Evolutionary conservation across 2,888 invertebrate species (phyloP), one percentile per base, ranked within the genome.

Genomic region (Taenaris catops): DNA sequence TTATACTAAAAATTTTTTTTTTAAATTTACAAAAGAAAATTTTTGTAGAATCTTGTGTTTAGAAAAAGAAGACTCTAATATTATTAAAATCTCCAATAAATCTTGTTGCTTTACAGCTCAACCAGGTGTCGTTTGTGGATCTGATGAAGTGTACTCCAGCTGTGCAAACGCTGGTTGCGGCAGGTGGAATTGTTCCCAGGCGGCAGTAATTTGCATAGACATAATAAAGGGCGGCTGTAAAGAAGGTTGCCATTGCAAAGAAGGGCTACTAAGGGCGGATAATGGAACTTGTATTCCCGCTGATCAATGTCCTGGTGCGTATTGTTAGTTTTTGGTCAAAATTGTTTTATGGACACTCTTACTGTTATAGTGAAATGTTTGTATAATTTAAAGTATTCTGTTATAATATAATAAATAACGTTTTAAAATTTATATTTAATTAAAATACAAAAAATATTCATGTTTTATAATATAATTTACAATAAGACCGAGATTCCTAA

Each of bases 181-280:
- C 6, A 51, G 57, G 2, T 41, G 41, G 16, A 49, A 46, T 6
- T 69, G 68, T 38, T 39, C 55, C 0, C 52, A 65, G 23, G 25
- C 60, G 4, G 59, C 20, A 52, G 4, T 4, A 17, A 24, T 38
- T 42, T 8, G 64, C 19, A 28, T 37, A 7, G 21, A 41, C 6
- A 5, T 31, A 8, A 4, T 3, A 2, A 26, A 39, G 5, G 34
- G 34, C 6, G 26, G 19, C 5, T 48, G 44, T 34, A n/a, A 39
- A 14, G 38, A 27, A 17, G 52, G 51, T 1, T 58, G 55, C 32
- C 39, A 38, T 7, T 58, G 58, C 25, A 40, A 32, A 24, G 38
- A 51, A 17, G 38, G 39, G 3, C 49, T 46, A 9, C 25, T 38
- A 4, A 44, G 48, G 4, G 44, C 51, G 18, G 29, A 35, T 2